phyloP scores from a whole-genome alignment of 2,888 invertebrate species.

The Leptopilina syphax region DNA sequence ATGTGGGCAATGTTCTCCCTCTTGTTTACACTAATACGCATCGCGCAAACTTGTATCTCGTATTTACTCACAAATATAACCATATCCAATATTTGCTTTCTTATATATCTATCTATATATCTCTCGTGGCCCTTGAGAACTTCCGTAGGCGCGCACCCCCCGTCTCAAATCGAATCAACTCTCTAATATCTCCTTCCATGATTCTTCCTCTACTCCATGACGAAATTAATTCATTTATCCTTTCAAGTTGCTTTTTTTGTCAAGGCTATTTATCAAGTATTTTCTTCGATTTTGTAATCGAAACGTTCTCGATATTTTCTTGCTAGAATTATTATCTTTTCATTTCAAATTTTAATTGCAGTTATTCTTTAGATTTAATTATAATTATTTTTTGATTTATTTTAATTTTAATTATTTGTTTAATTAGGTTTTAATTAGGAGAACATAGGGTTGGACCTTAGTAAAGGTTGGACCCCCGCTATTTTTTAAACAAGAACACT shows the following conservation, averaged over 20 bases:
- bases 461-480: no score
- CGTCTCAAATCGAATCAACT: conserved; percentile 35
- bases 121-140: conserved; percentile 58
- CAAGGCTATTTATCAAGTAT: not conserved
- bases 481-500: no score
- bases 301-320: no score
- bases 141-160: conserved; percentile 48
- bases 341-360: no score
- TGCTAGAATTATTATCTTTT: no score
- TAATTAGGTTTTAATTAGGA: no score
- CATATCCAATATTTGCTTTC: conserved; percentile 71
- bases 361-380: no score
- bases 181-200: conserved; percentile 34
- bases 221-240: conserved; percentile 41
- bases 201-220: conserved; percentile 13
- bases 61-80: conserved; percentile 72
- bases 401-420: no score
- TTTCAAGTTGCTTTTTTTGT: conserved; percentile 6
- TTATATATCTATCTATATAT: conserved; percentile 61
- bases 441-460: no score
- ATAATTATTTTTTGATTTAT: no score
- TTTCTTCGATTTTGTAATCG: no score
- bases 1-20: conserved; percentile 51
- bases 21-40: conserved; percentile 68
- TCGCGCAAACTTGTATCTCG: conserved; percentile 62